Evolutionary conservation across 2,113 vertebrate genomes (phyloP).

Genomic region (Potamarius usumacintae): DNA sequence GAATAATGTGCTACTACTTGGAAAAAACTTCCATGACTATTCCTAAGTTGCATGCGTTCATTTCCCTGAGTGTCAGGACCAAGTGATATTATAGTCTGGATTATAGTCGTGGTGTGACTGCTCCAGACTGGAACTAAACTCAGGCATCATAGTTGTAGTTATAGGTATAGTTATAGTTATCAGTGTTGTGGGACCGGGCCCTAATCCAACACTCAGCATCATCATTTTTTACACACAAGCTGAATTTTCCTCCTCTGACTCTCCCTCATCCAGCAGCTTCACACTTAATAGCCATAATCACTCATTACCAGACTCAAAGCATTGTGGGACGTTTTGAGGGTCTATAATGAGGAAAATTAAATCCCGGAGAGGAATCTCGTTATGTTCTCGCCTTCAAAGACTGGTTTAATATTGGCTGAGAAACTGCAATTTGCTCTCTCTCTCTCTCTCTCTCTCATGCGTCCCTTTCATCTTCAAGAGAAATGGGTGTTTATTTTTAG

Average conservation of each 20-base stretch:
- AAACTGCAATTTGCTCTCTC: constrained; percentile 38
- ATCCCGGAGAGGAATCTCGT: constrained; percentile 30
- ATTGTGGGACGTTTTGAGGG: constrained; percentile 16
- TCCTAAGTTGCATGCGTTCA: no score
- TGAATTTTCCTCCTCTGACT: constrained; percentile 26
- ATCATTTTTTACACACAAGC: background rate
- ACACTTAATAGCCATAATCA: constrained; percentile 35
- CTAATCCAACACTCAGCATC: background rate
- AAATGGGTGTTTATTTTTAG: constrained; percentile 54
- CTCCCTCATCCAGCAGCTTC: constrained; percentile 15
- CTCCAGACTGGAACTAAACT: no score
- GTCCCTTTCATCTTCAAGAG: constrained; percentile 21
- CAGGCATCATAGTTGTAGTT: no score
- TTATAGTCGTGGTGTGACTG: no score
- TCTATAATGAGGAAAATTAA: constrained; percentile 21
- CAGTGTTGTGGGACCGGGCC: no score
- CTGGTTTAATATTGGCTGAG: constrained; percentile 40
- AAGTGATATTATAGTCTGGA: no score
- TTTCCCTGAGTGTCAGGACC: no score
- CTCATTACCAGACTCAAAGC: constrained; percentile 42
- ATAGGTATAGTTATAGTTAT: no score
- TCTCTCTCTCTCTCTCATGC: constrained; percentile 31
- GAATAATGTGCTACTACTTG: no score
- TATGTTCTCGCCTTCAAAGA: constrained; percentile 51
- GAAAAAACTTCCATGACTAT: no score